Evolutionary conservation across 2,797 vertebrate genomes (phyloP), one percentile per base, ranked within the genome.

Genomic region (Gobionotothen gibberifrons): DNA sequence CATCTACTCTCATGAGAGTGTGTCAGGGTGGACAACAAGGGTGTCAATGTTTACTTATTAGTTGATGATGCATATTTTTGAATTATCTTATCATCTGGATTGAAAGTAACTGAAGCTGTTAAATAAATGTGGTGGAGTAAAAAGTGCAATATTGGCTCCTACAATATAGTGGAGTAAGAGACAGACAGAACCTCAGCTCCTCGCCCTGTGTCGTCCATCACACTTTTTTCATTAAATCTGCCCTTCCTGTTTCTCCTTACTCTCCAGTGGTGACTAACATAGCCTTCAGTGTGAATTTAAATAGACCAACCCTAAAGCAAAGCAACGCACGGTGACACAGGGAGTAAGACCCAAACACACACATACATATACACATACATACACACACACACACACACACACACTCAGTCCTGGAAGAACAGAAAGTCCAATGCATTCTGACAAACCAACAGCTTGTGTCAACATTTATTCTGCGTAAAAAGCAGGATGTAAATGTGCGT

Each of bases 271-370:
- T 92, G 91, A 93, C 88, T 92, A 92, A 93, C 76, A 8, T 85
- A 72, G 87, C 91, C 86, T 79, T 90, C 87, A 85, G 91, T 84
- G 78, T 65, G 88, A 85, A 90, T 93, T 86, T 90, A 91, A 93
- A 93, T 91, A 91, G 90, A 90, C 83, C 40, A 54, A 72, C 78
- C 91, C 91, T 85, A 29, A 76, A 91, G 91, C 88, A 55, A 84
- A 67, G 56, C 84, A 84, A 77, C 69, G 40, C 85, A 77, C 79
- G 79, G 75, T 82, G 89, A 89, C 89, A 90, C 85, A 43, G 53
- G 48, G 64, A 83, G 74, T 39, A 72, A 89, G 53, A 79, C 61
- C 62, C 32, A 36, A 8, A 76, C 70, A 56, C 7, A 9, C 32
- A 36, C 8, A 36, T 5, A 29, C 29, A 39, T 21, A 21, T 21